These are phyloP conservation scores for Caretta caretta DNA, from an alignment of 2,113 vertebrate genomes.

Conservation along the genomic window DNA sequence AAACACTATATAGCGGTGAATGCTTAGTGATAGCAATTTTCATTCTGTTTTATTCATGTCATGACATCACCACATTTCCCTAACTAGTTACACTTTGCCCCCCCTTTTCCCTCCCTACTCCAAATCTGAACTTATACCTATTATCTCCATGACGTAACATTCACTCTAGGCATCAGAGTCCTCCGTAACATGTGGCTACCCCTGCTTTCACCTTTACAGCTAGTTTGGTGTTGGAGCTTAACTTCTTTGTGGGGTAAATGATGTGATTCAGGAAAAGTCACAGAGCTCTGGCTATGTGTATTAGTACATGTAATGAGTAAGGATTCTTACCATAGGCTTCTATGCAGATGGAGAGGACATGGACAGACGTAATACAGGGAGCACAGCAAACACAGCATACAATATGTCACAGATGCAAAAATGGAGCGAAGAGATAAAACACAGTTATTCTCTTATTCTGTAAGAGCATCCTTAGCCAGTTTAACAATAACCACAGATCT, in stretches of 20 bases:
- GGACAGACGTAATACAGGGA: constrained; percentile 66
- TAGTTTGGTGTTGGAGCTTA: constrained; percentile 34
- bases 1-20: not conserved
- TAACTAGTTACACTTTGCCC: not conserved
- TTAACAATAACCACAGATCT: constrained; percentile 52
- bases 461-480: constrained; percentile 22
- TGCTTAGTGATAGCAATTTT: not conserved
- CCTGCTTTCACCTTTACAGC: constrained; percentile 34
- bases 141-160: not conserved
- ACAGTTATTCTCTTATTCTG: constrained; percentile 61
- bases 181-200: not conserved
- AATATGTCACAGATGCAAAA: constrained; percentile 74
- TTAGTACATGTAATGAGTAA: constrained; percentile 45
- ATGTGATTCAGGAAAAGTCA: not conserved
- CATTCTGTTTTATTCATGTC: not conserved
- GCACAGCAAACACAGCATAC: constrained; percentile 61
- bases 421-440: constrained; percentile 70
- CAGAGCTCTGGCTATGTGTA: constrained; percentile 36
- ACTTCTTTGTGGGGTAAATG: not conserved
- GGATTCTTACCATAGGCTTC: constrained; percentile 65
- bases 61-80: not conserved
- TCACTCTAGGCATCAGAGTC: not conserved
- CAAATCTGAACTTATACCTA: not conserved
- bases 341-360: constrained; percentile 56
- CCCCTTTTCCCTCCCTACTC: not conserved